Evolutionary conservation across 2,888 invertebrate species (phyloP).

Genomic region (Elysia crispata): DNA sequence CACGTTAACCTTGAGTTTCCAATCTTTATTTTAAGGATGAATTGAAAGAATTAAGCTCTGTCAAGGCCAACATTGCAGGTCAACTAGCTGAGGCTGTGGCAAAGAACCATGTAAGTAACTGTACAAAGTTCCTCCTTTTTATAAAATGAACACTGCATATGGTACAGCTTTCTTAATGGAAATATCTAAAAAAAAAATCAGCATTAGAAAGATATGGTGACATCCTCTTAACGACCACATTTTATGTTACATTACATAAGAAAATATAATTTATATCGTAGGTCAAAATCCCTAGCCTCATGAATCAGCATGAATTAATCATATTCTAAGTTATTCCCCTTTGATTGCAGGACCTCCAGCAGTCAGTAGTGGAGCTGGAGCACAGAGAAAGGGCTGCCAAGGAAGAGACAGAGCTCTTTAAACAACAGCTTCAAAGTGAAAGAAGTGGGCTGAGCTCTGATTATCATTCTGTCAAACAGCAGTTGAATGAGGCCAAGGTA

Average conservation of each 20-base stretch:
- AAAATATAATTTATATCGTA: no score
- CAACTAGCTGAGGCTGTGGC: slow-evolving; percentile 70
- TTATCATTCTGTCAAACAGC: slow-evolving; percentile 66
- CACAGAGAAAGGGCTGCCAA: slow-evolving; percentile 68
- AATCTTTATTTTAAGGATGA: slow-evolving; percentile 64
- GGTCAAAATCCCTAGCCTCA: no score
- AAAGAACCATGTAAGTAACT: slow-evolving; percentile 51
- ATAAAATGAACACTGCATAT: no score
- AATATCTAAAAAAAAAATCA: no score
- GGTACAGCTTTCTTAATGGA: no score
- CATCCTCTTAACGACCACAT: no score
- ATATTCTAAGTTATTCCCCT: no score
- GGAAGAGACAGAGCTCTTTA: slow-evolving; percentile 68
- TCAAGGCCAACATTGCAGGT: slow-evolving; percentile 69
- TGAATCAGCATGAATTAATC: no score
- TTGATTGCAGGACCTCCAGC: slow-evolving; percentile 63
- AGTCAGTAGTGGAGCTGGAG: slow-evolving; percentile 67
- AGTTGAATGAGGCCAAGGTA: slow-evolving; percentile 72
- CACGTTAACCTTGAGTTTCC: no score
- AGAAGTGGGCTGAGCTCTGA: slow-evolving; percentile 64
- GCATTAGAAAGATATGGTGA: no score
- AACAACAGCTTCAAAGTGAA: slow-evolving; percentile 67
- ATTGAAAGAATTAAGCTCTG: slow-evolving; percentile 68
- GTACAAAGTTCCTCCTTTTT: neutral
- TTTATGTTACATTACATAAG: no score